Base-by-base conservation (phyloP, 2,113 vertebrate species). In the Geococcyx californianus region DNA sequence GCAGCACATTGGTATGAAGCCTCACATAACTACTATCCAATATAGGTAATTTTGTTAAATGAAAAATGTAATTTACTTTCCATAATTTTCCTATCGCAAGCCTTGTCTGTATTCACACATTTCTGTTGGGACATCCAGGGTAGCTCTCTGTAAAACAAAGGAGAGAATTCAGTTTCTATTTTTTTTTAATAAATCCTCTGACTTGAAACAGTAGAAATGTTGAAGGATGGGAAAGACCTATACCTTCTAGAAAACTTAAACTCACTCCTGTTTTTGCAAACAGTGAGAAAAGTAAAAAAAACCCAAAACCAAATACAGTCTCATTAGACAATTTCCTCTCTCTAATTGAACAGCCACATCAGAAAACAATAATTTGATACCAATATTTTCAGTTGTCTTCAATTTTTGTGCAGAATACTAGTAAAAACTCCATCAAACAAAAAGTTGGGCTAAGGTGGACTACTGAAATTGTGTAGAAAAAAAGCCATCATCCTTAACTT, bases 181-280 rank as follows among this genome's bases (percentile, higher is more conserved):
- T 20, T 58, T 34, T 31, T 7, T 14, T 16, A 42, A 40, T 19
- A 45, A 44, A 64, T 40, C 54, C 21, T 13, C 4, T 93, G 8
- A 40, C 4, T 21, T 81, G 34, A 63, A 86, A 51, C 10, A 16
- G 51, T 7, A 76, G 31, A 92, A 75, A 63, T 56, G 18, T 17
- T 54, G 11, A 75, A 47, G 24, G 11, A 16, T 20, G 6, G 6
- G 25, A 80, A 94, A 91, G 49, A 24, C 4, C 2, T 21, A 5
- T 36, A 7, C 6, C 11, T 66, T 77, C 31, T 70, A 40, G 11
- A 78, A 80, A 73, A 6, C 3, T 11, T 67, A 74, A 73, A n/a
- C 0, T 1, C 5, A 2, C 1, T 28, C 8, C 21, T 59, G 34
- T 20, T 52, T 78, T 47, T 58, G 10, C 8, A 44, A 73, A 49